Evolutionary conservation across 2,888 invertebrate species (phyloP), one percentile per base, ranked within the genome.

Genomic region (Craniophora ligustri): DNA sequence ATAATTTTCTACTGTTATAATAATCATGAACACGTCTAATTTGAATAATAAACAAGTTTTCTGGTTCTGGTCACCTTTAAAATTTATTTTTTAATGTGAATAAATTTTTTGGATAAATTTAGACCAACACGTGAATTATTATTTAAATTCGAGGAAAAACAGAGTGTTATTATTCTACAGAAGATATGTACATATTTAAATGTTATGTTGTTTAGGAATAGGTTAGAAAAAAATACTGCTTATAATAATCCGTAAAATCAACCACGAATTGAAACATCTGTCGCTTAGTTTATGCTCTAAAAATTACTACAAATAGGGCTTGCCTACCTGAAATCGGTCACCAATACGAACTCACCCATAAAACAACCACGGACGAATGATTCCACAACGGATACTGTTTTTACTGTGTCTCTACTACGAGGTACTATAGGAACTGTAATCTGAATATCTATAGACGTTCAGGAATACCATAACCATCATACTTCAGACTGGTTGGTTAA

Each of bases 261-360:
- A 38, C 38, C 51, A 38, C 16, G 46, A 31, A 50, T 47, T 45
- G 15, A 44, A 28, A 44, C 41, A 19, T 44, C 34, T 41, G 48
- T 41, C 16, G 5, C 30, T 49, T 36, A 39, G 47, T 66, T 54
- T 60, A 66, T 70, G 69, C 67, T 70, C 75, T 51, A 72, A 64
- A 75, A 73, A 65, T 36, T 51, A 62, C 57, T 58, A 51, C 68
- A 74, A 71, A 75, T 72, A 78, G 51, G 18, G 40, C 56, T 54
- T 54, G 67, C 58, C 58, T 69, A 75, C 55, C 72, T 72, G 35
- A 63, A 66, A 61, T 67, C 67, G 68, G 70, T 72, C 72, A 78
- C 64, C 56, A 48, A 72, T 67, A 67, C 61, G 59, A 76, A 87
- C 87, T 87, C 84, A 87, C 88, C 86, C 88, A 88, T 87, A 81